Evolutionary conservation across 2,797 vertebrate genomes (phyloP).

Genomic region (Premnoplex brunnescens): DNA sequence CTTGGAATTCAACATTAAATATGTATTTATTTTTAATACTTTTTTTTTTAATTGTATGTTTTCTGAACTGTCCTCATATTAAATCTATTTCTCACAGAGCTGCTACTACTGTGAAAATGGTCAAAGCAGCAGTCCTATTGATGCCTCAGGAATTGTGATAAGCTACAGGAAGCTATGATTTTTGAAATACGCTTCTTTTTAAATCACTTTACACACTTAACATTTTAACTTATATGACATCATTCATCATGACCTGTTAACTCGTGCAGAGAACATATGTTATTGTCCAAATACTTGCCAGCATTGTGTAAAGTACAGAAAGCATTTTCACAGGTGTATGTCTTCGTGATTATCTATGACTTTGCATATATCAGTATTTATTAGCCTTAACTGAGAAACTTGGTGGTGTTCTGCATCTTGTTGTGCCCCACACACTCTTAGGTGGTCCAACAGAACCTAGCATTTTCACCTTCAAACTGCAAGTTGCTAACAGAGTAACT

Average conservation of each 20-base stretch:
- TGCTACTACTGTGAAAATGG: not conserved
- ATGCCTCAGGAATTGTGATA: not conserved
- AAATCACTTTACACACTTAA: not conserved
- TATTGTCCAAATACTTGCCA: not conserved
- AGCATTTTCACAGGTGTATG: not conserved
- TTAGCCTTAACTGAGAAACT: not conserved
- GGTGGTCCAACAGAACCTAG: not conserved
- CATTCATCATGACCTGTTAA: not conserved
- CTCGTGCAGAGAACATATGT: not conserved
- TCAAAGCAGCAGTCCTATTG: not conserved
- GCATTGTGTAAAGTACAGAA: not conserved
- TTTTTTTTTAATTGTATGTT: not conserved
- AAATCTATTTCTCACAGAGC: not conserved
- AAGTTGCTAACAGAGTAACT: not conserved
- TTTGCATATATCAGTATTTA: not conserved
- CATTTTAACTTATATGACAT: not conserved
- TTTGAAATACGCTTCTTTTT: not conserved
- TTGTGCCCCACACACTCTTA: not conserved
- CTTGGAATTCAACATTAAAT: conserved; percentile 8
- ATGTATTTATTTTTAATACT: not conserved
- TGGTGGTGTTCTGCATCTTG: not conserved
- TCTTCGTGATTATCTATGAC: not conserved
- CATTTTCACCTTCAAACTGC: not conserved
- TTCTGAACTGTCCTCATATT: not conserved
- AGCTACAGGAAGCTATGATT: not conserved